Evolutionary conservation across 2,888 invertebrate genomes (phyloP), one percentile per base, ranked within the genome.

Genomic region (Leucophenga maculata): DNA sequence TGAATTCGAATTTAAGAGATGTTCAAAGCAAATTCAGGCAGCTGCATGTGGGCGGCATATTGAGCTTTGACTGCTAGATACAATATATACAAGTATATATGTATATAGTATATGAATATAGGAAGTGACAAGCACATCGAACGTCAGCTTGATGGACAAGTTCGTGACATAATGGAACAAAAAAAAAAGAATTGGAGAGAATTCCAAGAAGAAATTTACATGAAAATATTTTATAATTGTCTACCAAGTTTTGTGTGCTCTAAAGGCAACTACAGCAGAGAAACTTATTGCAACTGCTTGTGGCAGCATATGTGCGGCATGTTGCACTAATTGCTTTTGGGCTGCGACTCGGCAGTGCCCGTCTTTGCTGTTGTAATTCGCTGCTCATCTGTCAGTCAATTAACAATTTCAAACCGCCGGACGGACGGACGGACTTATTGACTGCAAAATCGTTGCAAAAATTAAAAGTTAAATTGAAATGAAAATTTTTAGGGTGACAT

Each of bases 381-480:
- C 65, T 74, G 78, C 73, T 74, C 75, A 71, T 59, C 77, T 77
- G 78, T 77, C 82, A 75, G 73, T 80, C 76, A 79, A 79, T 82
- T 83, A 74, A 77, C 69, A 74, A 71, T 74, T 79, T 77, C 69
- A 82, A 72, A 84, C 39, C 8, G 39, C 4, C 11, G 9, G 11
- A 6, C 11, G 39, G 4, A 39, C 39, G 1, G 39, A 39, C 32
- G 31, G 39, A 59, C 6, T 16, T 39, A n/a, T 6, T 39, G 32
- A 39, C 18, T 39, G 13, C 16, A 60, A 26, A 31, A 57, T 14
- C 11, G 26, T 57, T 22, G 26, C n/a, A 26, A 57, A 26, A 57
- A 57, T 6, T 14, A 26, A 20, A 55, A 55, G 20, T 20, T n/a
- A n/a, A 22, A 11, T 13, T 18, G 1, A 54, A 18, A 55, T 55